phyloP scores from a whole-genome alignment of 2,113 vertebrate genomes.

The Cebidichthys violaceus region DNA sequence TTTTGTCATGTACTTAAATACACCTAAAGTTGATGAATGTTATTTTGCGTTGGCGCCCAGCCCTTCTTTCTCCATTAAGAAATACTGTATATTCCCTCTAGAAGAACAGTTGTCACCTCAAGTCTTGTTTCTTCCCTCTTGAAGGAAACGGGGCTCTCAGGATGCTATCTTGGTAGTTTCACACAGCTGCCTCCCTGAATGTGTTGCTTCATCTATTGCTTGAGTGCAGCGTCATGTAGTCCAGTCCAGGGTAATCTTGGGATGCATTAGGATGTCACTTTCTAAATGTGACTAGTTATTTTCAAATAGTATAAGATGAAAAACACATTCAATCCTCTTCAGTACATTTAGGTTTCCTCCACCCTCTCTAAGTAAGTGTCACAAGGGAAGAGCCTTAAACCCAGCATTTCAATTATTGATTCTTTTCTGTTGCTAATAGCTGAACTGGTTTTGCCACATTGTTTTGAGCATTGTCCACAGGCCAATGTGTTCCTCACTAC shows the following conservation, averaged over 20 bases:
- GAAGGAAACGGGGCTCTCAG: too few relatives aligned
- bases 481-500: constrained; percentile 11
- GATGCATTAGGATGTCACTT: too few relatives aligned
- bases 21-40: not conserved
- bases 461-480: constrained; percentile 29
- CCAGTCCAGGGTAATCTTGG: not conserved
- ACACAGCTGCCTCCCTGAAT: not conserved
- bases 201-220: not conserved
- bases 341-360: not conserved
- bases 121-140: not conserved
- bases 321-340: not conserved
- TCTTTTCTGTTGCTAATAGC: constrained; percentile 28
- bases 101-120: not conserved
- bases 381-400: constrained; percentile 2
- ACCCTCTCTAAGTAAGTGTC: not conserved
- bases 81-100: too few relatives aligned
- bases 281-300: not conserved
- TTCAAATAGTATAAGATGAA: not conserved
- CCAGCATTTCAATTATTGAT: constrained; percentile 17
- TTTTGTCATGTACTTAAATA: too few relatives aligned
- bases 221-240: not conserved
- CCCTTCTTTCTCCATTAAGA: not conserved
- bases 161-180: not conserved
- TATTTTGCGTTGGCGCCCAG: not conserved
- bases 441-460: constrained; percentile 75